These are phyloP conservation scores for Atrina japonica DNA, from an alignment of 2,888 invertebrate genomes.

Conservation along the genomic window DNA sequence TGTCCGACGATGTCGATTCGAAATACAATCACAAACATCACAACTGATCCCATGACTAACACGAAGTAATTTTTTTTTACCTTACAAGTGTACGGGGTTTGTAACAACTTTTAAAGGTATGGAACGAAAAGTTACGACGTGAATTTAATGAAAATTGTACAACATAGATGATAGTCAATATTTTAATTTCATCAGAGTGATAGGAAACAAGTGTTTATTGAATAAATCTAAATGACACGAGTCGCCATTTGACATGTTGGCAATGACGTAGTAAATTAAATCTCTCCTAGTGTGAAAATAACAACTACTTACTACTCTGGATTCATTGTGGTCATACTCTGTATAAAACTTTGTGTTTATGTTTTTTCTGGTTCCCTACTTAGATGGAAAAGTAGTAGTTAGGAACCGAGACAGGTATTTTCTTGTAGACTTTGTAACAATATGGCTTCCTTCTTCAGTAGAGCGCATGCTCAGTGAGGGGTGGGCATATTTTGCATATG, in stretches of 20 bases:
- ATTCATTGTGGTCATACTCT: slow-evolving; percentile 68
- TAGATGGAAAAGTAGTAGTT: slow-evolving; percentile 5
- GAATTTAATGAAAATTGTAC: no score
- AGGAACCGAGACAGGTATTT: slow-evolving; percentile 21
- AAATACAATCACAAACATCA: no score
- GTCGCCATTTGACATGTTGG: neutral
- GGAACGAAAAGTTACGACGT: no score
- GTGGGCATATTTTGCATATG: slow-evolving; percentile 62
- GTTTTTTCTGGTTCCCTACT: slow-evolving; percentile 11
- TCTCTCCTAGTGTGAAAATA: neutral
- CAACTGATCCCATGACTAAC: no score
- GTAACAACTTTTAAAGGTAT: no score
- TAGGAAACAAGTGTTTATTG: no score
- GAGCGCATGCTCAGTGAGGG: slow-evolving; percentile 64
- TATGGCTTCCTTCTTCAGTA: slow-evolving; percentile 76
- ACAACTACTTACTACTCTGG: slow-evolving; percentile 70
- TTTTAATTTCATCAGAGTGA: no score
- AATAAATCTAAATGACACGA: no score
- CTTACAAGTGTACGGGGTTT: no score
- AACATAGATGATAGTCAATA: no score
- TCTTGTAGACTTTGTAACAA: slow-evolving; percentile 51
- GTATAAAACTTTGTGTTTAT: slow-evolving; percentile 19
- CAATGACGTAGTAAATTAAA: slow-evolving; percentile 32
- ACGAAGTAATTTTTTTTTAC: no score
- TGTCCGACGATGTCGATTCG: no score